These are phyloP conservation scores for Clamator glandarius DNA, from an alignment of 2,797 vertebrate species.

Conservation along the genomic window DNA sequence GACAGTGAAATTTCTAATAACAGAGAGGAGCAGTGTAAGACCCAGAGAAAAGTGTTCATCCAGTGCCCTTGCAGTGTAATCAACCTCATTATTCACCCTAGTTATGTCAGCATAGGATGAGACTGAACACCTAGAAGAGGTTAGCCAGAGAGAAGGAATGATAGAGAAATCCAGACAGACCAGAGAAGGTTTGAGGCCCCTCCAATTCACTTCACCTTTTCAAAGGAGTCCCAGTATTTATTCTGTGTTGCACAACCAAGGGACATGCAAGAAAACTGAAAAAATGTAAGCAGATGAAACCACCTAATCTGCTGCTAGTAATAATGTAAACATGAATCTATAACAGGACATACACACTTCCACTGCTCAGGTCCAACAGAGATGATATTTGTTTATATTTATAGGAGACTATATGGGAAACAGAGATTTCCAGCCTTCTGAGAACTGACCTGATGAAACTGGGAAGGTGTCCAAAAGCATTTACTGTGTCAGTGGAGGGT, in stretches of 20 bases:
- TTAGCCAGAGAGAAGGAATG: not conserved
- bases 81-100: not conserved
- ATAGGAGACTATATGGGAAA: not conserved
- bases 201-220: not conserved
- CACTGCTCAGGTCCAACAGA: not conserved
- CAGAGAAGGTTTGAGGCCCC: not conserved
- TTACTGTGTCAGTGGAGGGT: not conserved
- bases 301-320: not conserved
- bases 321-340: constrained; percentile 10
- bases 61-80: not conserved
- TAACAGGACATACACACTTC: not conserved
- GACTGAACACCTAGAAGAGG: not conserved
- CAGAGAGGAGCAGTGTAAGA: not conserved
- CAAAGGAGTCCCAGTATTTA: not conserved
- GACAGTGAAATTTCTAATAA: not conserved
- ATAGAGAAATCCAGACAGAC: not conserved
- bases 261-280: not conserved
- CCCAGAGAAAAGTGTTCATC: not conserved
- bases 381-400: constrained; percentile 15
- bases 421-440: constrained; percentile 17
- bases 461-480: constrained; percentile 39
- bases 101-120: not conserved
- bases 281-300: not conserved
- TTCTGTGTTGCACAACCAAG: not conserved
- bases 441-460: constrained; percentile 40